Evolutionary conservation across 2,797 vertebrate genomes (phyloP), one percentile per base, ranked within the genome.

Genomic region (Erpetoichthys calabaricus): DNA sequence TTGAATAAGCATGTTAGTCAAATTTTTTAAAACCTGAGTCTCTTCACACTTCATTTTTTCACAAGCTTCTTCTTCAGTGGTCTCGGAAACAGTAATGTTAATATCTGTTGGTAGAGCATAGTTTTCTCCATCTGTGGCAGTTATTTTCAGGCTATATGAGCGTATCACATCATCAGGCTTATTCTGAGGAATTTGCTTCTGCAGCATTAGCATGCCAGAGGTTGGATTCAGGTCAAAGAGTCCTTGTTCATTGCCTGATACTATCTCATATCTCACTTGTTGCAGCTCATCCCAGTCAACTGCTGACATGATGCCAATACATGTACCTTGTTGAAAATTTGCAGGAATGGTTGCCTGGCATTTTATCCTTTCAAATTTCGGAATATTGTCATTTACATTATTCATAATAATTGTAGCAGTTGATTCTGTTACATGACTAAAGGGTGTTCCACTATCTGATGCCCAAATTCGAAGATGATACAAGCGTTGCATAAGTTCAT

Each of bases 201-300:
- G 72, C 2, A 98, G 83, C 50, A 71, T 76, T 71, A 99, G 71
- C 8, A 75, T 74, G 54, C 94, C 96, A 25, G 87, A 87, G 55
- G 85, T 70, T 1, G 88, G 67, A 72, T 94, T 77, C n/a, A 97
- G 73, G n/a, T 75, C 68, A 70, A 99, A 97, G 60, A 92, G 76
- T n/a, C 69, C 80, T 1, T 79, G 75, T 50, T 95, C 89, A 0
- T 99, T 95, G 53, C 94, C 94, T 10, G 90, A 89, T 50, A 87
- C 69, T 0, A 98, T 89, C 69, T 82, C 66, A 0, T 94, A 98
- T 59, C 59, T 83, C 57, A 98, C 77, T 68, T 86, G 91, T 75
- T 92, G 88, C 56, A 98, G 80, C 68, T 99, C 94, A 52, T 99
- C 96, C 6, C 88, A 71, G 65, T 98, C 96, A 0, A 98, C 85